These are phyloP conservation scores for Musca domestica DNA, from an alignment of 1,140 invertebrate genomes.

Conservation along the genomic window DNA sequence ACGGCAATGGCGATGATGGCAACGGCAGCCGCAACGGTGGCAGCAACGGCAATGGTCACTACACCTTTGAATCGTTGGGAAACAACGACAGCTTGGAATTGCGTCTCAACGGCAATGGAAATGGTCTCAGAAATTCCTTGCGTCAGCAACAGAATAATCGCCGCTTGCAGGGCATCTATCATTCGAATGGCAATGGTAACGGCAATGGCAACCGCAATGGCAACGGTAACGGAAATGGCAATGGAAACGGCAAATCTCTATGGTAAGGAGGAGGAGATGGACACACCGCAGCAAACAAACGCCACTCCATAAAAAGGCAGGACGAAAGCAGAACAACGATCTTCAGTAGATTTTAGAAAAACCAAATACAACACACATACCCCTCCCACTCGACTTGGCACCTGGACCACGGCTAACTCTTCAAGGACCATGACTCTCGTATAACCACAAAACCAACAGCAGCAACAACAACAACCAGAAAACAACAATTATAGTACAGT, in stretches of 20 bases:
- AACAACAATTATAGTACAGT: too few species aligned
- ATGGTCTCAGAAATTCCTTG: slow-evolving; percentile 7
- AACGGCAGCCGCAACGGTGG: slow-evolving; percentile 15
- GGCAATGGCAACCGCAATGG: slow-evolving; percentile 26
- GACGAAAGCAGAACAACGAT: slow-evolving; percentile 22
- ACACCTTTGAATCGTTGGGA: too few species aligned
- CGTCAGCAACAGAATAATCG: neutral
- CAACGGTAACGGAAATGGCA: slow-evolving; percentile 22
- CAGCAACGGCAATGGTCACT: slow-evolving; percentile 17
- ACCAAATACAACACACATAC: too few species aligned
- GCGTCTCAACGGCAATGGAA: slow-evolving; percentile 13
- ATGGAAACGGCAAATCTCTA: slow-evolving; percentile 13
- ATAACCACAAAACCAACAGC: too few species aligned
- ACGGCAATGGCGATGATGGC: slow-evolving; percentile 11
- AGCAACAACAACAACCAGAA: too few species aligned
- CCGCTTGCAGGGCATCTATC: neutral
- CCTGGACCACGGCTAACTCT: too few species aligned
- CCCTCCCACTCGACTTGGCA: neutral
- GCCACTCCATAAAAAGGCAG: neutral
- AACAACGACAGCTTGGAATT: too few species aligned
- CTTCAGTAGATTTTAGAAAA: slow-evolving; percentile 12
- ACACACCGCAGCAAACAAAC: neutral
- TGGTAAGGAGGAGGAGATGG: slow-evolving; percentile 1
- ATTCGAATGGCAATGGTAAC: slow-evolving; percentile 20
- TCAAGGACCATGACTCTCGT: too few species aligned